A percentile compares a stretch with the other conserved stretches of the same genome.
phyloP scores from a whole-genome alignment of 2,797 vertebrate genomes.

The Morus bassanus region DNA sequence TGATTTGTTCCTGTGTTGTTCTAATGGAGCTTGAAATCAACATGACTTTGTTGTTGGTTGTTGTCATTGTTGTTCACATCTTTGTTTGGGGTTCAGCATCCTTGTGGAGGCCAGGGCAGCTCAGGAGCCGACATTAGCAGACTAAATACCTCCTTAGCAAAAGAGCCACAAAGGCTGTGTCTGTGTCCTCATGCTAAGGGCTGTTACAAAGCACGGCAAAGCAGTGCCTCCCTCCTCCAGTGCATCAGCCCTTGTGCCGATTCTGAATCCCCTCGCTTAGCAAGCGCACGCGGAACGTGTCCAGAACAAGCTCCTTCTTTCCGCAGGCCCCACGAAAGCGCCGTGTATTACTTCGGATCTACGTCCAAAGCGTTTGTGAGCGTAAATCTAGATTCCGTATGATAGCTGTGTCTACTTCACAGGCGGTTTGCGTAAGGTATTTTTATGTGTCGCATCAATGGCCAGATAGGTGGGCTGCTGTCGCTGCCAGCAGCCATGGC shows the following conservation, averaged over 20 bases:
- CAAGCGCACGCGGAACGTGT: background rate
- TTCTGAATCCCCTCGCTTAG: background rate
- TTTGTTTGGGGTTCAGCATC: conserved; percentile 61
- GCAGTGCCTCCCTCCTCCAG: background rate
- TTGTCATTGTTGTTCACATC: conserved; percentile 47
- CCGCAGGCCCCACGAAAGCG: background rate
- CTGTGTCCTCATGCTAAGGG: background rate
- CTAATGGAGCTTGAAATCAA: conserved; percentile 72
- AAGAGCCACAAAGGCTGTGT: background rate
- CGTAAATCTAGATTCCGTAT: accelerated
- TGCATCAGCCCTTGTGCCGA: background rate
- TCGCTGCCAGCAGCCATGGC: background rate
- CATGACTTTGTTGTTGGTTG: conserved; percentile 50
- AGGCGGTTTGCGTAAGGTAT: accelerated
- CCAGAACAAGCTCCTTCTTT: background rate
- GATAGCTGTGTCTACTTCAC: accelerated
- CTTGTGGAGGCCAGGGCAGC: background rate
- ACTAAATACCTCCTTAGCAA: background rate
- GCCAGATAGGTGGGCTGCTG: background rate
- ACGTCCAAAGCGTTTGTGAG: accelerated
- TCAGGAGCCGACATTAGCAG: background rate
- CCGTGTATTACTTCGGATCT: accelerated
- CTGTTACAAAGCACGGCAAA: background rate
- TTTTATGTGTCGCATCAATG: accelerated
- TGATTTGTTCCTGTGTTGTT: conserved; percentile 63